Evolutionary conservation across 2,113 vertebrate genomes (phyloP), one percentile per base, ranked within the genome.

Genomic region (Corapipo altera): DNA sequence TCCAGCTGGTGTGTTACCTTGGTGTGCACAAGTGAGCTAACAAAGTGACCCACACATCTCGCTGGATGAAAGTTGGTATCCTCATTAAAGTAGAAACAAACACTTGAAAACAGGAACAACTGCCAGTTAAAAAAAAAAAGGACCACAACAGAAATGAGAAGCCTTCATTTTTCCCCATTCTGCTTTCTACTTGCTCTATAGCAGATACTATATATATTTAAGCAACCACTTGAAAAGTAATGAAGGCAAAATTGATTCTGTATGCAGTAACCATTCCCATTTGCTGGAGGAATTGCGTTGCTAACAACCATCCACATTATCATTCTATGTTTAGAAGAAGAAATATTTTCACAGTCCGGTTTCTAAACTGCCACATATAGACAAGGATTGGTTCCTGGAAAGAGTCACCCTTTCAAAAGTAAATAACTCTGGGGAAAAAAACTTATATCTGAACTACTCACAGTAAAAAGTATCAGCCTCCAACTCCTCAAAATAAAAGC

Each of bases 11-110:
- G 76, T 95, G 93, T 89, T 86, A 89, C 97, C 97, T 97, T 94
- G 65, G 96, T 96, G 94, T 96, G 95, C 97, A 96, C 85, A 91
- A 96, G 97, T 80, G 86, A 52, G 18, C 95, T 98, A 97, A 98
- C 97, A 98, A 97, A 98, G 97, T 98, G 98, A 98, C 96, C 97
- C 91, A 94, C 88, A 95, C 97, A 95, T 97, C 97, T 98, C 96
- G 91, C 96, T 91, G 92, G 98, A 98, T 98, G 97, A 98, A 98
- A 98, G 98, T 97, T 98, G 96, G 86, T 97, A 94, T 97, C 97
- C 98, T 98, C 97, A 98, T 98, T 98, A 98, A 97, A 98, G 95
- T 95, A 97, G 98, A 98, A 98, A 98, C 97, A 98, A 98, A 98
- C 97, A 98, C 95, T 97, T 97, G 97, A 98, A 96, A 97, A 98